Conservation (phyloP, 2,888 invertebrate species). For the Sinopyrophorus schimmeli region DNA sequence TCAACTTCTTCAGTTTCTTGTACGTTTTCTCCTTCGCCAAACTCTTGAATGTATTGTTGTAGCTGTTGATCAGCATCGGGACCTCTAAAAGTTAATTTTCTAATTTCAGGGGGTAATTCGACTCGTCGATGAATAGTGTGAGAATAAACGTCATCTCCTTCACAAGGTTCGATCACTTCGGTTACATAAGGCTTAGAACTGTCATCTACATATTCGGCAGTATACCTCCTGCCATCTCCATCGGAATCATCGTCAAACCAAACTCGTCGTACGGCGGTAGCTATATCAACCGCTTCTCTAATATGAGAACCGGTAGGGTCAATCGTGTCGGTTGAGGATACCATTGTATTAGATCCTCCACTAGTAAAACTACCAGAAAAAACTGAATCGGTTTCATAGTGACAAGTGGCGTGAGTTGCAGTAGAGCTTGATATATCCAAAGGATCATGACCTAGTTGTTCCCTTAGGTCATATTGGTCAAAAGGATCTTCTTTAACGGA, state of each 20-base stretch:
- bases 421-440: conserved; percentile 66
- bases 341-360: conserved; percentile 81
- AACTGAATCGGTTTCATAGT: conserved; percentile 81
- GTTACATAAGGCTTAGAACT: conserved; percentile 55
- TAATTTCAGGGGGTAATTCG: conserved; percentile 58
- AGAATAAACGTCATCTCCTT: conserved; percentile 53
- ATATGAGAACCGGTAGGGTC: conserved; percentile 61
- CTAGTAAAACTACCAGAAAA: conserved; percentile 87
- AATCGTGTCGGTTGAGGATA: conserved; percentile 74
- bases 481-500: conserved; percentile 52
- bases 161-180: conserved; percentile 56
- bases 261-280: conserved; percentile 53
- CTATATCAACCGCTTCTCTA: conserved; percentile 55
- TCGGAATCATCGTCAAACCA: conserved; percentile 56
- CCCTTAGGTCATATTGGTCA: conserved; percentile 27
- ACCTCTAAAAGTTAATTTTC: conserved; percentile 59
- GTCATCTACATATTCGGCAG: conserved; percentile 49
- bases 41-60: conserved; percentile 57
- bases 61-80: conserved; percentile 58
- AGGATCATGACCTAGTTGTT: conserved; percentile 17
- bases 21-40: conserved; percentile 59
- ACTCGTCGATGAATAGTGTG: conserved; percentile 57
- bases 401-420: conserved; percentile 81
- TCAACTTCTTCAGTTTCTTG: conserved; percentile 59
- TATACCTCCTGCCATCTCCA: conserved; percentile 41